Base-by-base conservation (phyloP, 2,113 vertebrate species). In the Perca fluviatilis region DNA sequence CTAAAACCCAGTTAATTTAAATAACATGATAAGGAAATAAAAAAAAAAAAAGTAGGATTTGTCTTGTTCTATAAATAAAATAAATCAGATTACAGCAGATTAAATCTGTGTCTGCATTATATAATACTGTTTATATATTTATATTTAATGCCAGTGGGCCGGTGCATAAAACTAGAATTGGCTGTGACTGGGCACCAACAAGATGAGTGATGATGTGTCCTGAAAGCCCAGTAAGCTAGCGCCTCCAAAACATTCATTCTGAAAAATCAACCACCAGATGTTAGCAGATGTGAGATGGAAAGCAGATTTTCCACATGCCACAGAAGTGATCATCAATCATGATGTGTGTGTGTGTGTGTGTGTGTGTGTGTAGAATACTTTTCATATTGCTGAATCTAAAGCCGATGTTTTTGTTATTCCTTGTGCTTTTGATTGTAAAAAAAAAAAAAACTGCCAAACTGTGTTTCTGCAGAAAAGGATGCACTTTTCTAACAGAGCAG, bases 231-330 rank as follows among this genome's bases (percentile, higher is more conserved):
- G 6, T 0, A 5, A 58, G 33, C 4, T 6, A 23, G 33, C 30
- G 50, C 53, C 53, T 73, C 64, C 18, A 33, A 57, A 57, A 4
- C 33, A 27, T 36, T 36, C 15, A 46, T 27, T 56, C 68, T 4
- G 62, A 72, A 61, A 82, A 84, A 73, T 71, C 67, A 63, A 21
- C 13, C 74, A 27, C 79, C 86, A 88, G 85, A 88, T 80, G 74
- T 84, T 69, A 18, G 53, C 74, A 73, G 75, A 63, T 54, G 75
- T 73, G 40, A 77, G 36, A 21, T 69, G 69, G 76, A 85, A 82
- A 84, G 58, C 23, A 18, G 33, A 36, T n/a, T 81, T 88, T 88
- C 84, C 82, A 82, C 71, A 77, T 64, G 58, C 63, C 72, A 63
- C 79, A 64, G 56, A 58, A 9, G n/a, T 33, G 4, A 1, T 46